Base-by-base conservation (phyloP, 2,888 invertebrate genomes). In the Catotricha subobsoleta region DNA sequence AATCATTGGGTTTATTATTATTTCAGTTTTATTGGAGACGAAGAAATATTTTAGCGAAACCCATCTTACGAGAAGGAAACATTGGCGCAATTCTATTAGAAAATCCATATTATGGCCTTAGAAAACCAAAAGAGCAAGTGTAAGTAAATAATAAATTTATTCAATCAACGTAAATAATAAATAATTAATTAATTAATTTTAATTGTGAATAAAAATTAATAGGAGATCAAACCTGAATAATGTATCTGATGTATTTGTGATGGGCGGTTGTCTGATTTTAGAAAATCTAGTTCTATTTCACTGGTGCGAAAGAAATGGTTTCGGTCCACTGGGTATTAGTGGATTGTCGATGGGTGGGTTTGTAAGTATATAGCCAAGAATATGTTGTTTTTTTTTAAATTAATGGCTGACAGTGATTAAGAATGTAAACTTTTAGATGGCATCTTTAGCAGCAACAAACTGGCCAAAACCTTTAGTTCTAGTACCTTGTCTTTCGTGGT, bases 281-380 rank as follows among this genome's bases (percentile, higher is more conserved):
- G 98, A 98, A 66, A 81, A 87, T 30, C 66, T 91, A 50, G 92
- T 83, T 38, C 67, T 98, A 48, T 72, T 97, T 48, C 80, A 91
- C 62, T 97, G 94, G 94, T 88, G 90, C 59, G 87, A 91, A 63
- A 67, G 74, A 42, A 74, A 84, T 56, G 94, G 92, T 12, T 81
- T 80, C 51, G 91, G 92, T 10, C 95, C 97, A 0, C 68, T 97
- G 18, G 94, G 92, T 39, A 73, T 97, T 41, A 90, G 92, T 23
- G 97, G 95, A 9, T 72, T 95, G 42, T 95, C 95, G 21, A 94
- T 97, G 94, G 95, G 95, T 43, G 95, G 95, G 43, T 92, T 94
- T 69, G 94, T 94, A 65, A 72, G 82, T 72, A 47, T 36, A 38
- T 29, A 9, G 38, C 39, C 34, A 16, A 41, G 34, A 42, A 10